Evolutionary conservation across 1,140 invertebrate species (phyloP).

Genomic region (Drosophila repleta): DNA sequence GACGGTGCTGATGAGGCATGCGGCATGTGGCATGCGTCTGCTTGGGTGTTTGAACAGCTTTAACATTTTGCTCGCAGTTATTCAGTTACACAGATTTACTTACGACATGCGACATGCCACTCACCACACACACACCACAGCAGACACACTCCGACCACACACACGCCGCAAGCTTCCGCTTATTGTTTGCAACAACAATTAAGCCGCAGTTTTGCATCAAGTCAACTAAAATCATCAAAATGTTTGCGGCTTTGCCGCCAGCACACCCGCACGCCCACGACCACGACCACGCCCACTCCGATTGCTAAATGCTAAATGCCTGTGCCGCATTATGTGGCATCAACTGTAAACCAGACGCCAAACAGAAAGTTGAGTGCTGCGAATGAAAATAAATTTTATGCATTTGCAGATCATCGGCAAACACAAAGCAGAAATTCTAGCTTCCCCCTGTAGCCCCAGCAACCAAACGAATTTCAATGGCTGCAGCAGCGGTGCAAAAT

Average conservation of each 20-base stretch:
- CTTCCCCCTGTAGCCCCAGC: not conserved
- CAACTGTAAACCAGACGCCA: slow-evolving; percentile 9
- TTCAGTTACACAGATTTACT: slow-evolving; percentile 46
- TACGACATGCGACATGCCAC: slow-evolving; percentile 13
- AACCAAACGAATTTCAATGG: slow-evolving; percentile 3
- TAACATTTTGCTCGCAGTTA: slow-evolving; percentile 27
- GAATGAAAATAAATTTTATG: slow-evolving; percentile 31
- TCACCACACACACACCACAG: slow-evolving; percentile 9
- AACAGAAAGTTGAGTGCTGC: slow-evolving; percentile 14
- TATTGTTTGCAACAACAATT: slow-evolving; percentile 74
- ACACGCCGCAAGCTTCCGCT: slow-evolving; percentile 67
- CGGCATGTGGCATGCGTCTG: slow-evolving; percentile 25
- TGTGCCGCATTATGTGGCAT: slow-evolving; percentile 15
- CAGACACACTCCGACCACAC: slow-evolving; percentile 12
- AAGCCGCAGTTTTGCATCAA: slow-evolving; percentile 62
- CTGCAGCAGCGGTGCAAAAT: not conserved
- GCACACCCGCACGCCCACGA: slow-evolving; percentile 42
- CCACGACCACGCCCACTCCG: not conserved
- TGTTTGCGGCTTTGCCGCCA: slow-evolving; percentile 59
- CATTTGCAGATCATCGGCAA: slow-evolving; percentile 15
- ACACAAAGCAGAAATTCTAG: not conserved
- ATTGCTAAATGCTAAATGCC: not conserved
- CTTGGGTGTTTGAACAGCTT: slow-evolving; percentile 34
- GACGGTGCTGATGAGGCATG: slow-evolving; percentile 40
- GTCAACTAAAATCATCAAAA: slow-evolving; percentile 69